phyloP scores from a whole-genome alignment of 2,888 invertebrate species.

The Eurois occulta region DNA sequence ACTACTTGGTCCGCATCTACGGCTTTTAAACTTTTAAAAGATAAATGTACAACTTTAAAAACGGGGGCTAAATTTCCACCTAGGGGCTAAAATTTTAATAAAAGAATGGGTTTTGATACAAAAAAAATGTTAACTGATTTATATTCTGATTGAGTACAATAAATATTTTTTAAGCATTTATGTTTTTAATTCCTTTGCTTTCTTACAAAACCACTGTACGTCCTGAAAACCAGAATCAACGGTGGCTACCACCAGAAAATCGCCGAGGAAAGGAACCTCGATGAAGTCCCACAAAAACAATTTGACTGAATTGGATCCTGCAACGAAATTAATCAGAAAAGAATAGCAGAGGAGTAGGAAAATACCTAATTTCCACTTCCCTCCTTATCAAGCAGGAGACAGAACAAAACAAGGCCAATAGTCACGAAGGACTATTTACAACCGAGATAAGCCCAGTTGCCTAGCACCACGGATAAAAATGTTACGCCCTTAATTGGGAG shows the following conservation, averaged over 20 bases:
- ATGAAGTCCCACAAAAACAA: not conserved
- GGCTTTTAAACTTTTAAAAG: conserved; percentile 70
- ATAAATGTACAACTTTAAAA: not conserved
- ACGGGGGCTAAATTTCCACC: not conserved
- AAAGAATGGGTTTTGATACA: not conserved
- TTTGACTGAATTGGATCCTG: too few species aligned
- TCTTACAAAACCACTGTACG: not conserved
- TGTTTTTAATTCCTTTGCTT: not conserved
- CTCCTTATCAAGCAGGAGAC: not conserved
- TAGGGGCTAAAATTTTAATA: not conserved
- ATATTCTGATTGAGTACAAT: conserved; percentile 2
- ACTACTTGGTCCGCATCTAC: conserved; percentile 81
- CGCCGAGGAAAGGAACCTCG: not conserved
- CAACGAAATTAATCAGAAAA: not conserved
- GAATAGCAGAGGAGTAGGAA: not conserved
- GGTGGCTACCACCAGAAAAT: not conserved
- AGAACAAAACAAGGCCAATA: not conserved
- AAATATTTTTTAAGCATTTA: not conserved
- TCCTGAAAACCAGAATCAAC: not conserved
- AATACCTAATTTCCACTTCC: not conserved
- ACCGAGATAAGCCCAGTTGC: not conserved
- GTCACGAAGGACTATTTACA: not conserved
- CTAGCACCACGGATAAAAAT: not conserved
- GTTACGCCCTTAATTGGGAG: not conserved
- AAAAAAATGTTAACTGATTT: not conserved